Evolutionary conservation across 2,113 vertebrate genomes (phyloP).

Genomic region (Melanerpes formicivorus): DNA sequence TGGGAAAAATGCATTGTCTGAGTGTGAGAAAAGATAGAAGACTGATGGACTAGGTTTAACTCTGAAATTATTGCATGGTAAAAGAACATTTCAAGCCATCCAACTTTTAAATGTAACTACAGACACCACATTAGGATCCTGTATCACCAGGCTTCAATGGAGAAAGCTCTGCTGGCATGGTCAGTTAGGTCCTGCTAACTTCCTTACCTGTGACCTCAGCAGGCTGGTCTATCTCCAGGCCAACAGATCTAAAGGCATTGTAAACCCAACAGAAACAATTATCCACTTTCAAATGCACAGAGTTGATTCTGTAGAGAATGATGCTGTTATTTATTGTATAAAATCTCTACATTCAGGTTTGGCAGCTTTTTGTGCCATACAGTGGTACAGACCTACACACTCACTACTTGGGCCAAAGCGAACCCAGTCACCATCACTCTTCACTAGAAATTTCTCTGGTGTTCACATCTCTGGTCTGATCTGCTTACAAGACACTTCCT

Average conservation of each 20-base stretch:
- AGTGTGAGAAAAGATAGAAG: not conserved
- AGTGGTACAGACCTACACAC: not conserved
- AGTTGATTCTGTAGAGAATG: not conserved
- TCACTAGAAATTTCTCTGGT: not conserved
- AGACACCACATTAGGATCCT: not conserved
- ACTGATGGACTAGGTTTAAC: not conserved
- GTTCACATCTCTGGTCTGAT: not conserved
- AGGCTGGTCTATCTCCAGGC: not conserved
- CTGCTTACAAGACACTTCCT: not conserved
- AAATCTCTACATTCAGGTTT: not conserved
- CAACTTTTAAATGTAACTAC: not conserved
- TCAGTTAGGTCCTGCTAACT: not conserved
- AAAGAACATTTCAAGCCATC: not conserved
- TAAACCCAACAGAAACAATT: slow-evolving; percentile 1
- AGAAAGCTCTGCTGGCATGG: not conserved
- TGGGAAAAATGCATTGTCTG: not conserved
- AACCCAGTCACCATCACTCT: not conserved
- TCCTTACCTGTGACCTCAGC: not conserved
- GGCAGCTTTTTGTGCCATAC: not conserved
- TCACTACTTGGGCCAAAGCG: rapidly evolving
- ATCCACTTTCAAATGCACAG: not conserved
- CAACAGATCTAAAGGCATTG: not conserved
- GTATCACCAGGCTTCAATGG: not conserved
- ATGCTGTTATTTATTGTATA: not conserved
- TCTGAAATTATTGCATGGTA: not conserved